Percentiles rank a stretch among this genome's conserved stretches.
phyloP scores from a whole-genome alignment of 1,140 invertebrate species.

The Dysdera silvatica region DNA sequence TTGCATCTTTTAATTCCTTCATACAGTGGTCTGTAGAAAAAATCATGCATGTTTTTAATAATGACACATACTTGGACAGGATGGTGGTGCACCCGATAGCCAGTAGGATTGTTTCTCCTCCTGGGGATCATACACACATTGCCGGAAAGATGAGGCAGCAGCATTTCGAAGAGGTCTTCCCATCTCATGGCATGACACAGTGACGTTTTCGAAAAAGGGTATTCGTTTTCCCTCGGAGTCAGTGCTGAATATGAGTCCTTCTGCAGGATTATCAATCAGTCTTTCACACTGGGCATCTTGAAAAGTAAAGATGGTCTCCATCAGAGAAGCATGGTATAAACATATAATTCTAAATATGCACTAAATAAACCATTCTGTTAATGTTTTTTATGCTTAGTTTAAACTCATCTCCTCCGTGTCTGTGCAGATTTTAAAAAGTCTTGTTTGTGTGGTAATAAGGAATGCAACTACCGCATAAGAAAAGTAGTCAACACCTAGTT shows the following conservation, averaged over 20 bases:
- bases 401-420: no score
- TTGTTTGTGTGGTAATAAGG: no score
- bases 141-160: constrained; percentile 70
- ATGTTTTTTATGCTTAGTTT: no score
- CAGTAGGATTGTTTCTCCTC: constrained; percentile 82
- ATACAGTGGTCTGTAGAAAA: no score
- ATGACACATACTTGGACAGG: constrained; percentile 55
- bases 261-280: constrained; percentile 75
- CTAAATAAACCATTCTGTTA: no score
- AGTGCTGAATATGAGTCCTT: constrained; percentile 62
- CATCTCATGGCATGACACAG: constrained; percentile 65
- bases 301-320: constrained; percentile 37
- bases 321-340: no score
- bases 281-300: constrained; percentile 80
- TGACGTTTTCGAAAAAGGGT: constrained; percentile 82
- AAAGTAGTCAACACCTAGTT: no score
- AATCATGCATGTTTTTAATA: no score
- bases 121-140: constrained; percentile 89
- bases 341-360: no score
- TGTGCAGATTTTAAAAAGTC: no score
- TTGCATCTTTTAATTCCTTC: no score
- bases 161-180: constrained; percentile 71
- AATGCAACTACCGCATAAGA: no score
- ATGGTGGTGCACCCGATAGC: constrained; percentile 74
- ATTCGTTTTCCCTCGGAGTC: constrained; percentile 72